Base-by-base conservation (phyloP, 2,888 invertebrate species). In the Mesodorylaimus sp. region DNA sequence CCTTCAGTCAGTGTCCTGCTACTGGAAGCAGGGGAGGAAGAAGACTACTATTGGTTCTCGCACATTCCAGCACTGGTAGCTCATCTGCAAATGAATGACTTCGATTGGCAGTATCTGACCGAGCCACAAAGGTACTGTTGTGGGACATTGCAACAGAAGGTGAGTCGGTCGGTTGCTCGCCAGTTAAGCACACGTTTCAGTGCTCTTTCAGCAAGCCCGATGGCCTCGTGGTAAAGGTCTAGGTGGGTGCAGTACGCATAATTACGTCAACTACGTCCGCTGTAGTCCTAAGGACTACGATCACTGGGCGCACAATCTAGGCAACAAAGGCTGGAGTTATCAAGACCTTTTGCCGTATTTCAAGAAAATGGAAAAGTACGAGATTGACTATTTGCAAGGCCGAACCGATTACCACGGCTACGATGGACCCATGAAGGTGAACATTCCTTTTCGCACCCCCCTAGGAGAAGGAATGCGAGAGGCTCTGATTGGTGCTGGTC, bases 331-430 rank as follows among this genome's bases (percentile, higher is more conserved):
- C 2, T 65, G 64, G 64, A 52, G 53, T 16, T 65, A 57, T 49
- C 54, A 57, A 24, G 61, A 63, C 28, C 58, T 65, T 2, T 51
- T 64, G 25, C 64, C 64, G 1, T 65, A 65, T 49, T 65, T 61
- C 54, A 56, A 56, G 3, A 57, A 59, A 25, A 53, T 56, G n/a
- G 57, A 58, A 23, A 23, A 10, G 7, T n/a, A n/a, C n/a, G n/a
- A n/a, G n/a, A n/a, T n/a, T n/a, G n/a, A n/a, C n/a, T n/a, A n/a
- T n/a, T n/a, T n/a, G n/a, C n/a, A 39, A 19, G 5, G 13, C 21
- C 41, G 21, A 19, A 5, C n/a, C 10, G 5, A 7, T 32, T 32
- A 32, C 32, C 32, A 32, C 32, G 32, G 32, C 32, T 10, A 7
- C 16, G 32, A 16, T 32, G 32, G 32, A 10, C 32, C 32, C 7